phyloP scores from a whole-genome alignment of 2,797 vertebrate species.

The Rhabdomys pumilio region DNA sequence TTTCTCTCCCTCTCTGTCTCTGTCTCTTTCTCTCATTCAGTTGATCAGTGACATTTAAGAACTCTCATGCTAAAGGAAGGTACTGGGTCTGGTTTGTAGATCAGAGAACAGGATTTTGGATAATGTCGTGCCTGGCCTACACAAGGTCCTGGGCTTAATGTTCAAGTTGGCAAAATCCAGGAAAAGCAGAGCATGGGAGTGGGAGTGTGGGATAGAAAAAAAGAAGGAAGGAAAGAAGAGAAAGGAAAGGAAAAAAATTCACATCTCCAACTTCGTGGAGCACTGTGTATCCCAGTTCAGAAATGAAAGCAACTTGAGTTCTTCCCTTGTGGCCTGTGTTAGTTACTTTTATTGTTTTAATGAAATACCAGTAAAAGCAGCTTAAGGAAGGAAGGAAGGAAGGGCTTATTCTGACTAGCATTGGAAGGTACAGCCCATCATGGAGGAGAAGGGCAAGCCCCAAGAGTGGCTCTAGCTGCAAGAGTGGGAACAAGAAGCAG shows the following conservation, averaged over 20 bases:
- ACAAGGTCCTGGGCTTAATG: background rate
- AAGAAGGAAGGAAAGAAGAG: background rate
- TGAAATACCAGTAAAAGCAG: background rate
- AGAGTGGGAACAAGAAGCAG: background rate
- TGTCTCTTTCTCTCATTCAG: background rate
- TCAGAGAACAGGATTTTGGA: background rate
- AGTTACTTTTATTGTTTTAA: background rate
- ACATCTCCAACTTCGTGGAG: background rate
- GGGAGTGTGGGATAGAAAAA: accelerated
- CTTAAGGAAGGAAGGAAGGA: background rate
- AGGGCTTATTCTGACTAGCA: too few species aligned
- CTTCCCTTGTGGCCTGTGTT: background rate
- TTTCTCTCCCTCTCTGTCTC: too few species aligned
- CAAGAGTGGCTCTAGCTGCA: background rate
- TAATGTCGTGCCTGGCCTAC: background rate
- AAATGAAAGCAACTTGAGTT: background rate
- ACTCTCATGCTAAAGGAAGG: background rate
- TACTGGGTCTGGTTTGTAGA: slow-evolving; percentile 7
- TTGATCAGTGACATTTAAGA: slow-evolving; percentile 5
- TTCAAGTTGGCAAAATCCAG: background rate
- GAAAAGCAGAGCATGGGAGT: background rate
- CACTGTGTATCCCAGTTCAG: background rate
- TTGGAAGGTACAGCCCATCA: background rate
- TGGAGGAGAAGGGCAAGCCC: background rate
- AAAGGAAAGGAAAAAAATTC: background rate